Base-by-base conservation (phyloP, 2,888 invertebrate species). In the Eucriotettix oculatus region DNA sequence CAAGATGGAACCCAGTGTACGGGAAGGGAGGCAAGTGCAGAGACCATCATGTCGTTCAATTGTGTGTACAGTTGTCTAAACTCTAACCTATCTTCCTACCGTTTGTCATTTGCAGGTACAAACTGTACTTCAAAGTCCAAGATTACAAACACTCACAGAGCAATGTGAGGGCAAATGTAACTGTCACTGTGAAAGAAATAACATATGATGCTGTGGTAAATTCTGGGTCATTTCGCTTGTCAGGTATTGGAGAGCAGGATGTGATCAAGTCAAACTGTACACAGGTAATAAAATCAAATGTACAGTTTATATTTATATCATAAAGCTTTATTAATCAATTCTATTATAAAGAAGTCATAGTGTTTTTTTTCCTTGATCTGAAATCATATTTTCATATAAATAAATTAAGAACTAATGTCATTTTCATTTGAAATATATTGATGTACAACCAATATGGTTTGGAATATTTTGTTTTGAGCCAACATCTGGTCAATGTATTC, bases 181-280 rank as follows among this genome's bases (percentile, higher is more conserved):
- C 74, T 11, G 78, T 82, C 14, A 72, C 71, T 12, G 77, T 82
- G 1, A 73, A 75, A 62, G 76, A 76, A 52, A 76, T 83, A 52
- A 72, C 76, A 5, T 76, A 79, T 60, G 77, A 78, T 55, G 79
- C 79, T 42, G 77, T 82, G 44, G 70, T 73, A 57, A 80, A 78
- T 65, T 77, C 79, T 7, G 80, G 79, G 7, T 79, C 79, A 3
- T 70, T 81, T 53, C 68, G 80, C 57, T 70, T 80, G 40, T 64
- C 69, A 68, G 78, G 78, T 29, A 7, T 29, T 29, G 29, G 29
- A 29, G 29, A 29, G 29, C 29, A 29, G 7, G 29, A 29, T 7
- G 29, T 29, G 29, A 29, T 29, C 29, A 29, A 29, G 29, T 29
- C 29, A 29, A 29, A 29, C 29, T 29, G 29, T 29, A 29, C 29